These are phyloP conservation scores for Cotesia vestalis DNA, from an alignment of 1,140 invertebrate species.

Conservation along the genomic window DNA sequence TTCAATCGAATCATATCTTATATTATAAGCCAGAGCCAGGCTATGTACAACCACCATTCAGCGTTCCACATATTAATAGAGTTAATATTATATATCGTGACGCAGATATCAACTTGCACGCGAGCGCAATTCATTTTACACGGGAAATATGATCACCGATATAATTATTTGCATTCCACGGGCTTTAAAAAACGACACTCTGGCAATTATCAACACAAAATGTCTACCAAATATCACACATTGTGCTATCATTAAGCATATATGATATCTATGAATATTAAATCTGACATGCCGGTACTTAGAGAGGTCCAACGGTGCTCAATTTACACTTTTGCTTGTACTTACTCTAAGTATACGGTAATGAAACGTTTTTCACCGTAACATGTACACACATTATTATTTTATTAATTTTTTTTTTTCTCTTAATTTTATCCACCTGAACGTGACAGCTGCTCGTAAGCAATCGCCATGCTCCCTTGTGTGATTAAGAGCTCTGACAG, in stretches of 20 bases:
- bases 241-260: no score
- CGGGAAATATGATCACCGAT: not conserved
- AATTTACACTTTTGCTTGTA: no score
- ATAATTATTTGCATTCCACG: conserved; percentile 23
- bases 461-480: conserved; percentile 24
- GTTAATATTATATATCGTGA: not conserved
- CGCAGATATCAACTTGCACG: conserved; percentile 21
- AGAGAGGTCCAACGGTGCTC: no score
- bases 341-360: no score
- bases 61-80: not conserved
- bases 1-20: no score
- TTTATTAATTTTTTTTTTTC: conserved; percentile 17
- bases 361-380: not conserved
- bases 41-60: no score
- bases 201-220: not conserved
- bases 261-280: no score
- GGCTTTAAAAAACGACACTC: not conserved
- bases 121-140: conserved; percentile 2
- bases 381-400: not conserved
- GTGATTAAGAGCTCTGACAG: not conserved
- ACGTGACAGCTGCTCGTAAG: conserved; percentile 43
- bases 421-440: conserved; percentile 37
- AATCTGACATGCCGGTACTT: no score
- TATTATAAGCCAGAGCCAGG: no score
- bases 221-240: no score